phyloP scores from a whole-genome alignment of 1,140 invertebrate genomes.

The Drosophila kurseongensis region DNA sequence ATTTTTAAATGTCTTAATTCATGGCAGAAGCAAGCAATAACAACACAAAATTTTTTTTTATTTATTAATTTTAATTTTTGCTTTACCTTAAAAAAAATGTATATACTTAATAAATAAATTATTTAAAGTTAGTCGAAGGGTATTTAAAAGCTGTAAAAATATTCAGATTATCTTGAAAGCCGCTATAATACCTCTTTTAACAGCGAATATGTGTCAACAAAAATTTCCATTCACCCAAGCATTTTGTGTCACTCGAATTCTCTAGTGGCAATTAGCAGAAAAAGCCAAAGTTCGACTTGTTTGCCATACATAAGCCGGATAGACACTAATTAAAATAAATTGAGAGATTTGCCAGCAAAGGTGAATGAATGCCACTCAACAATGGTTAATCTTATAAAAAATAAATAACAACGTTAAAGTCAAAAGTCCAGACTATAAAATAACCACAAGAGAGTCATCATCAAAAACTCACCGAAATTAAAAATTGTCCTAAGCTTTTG shows the following conservation, averaged over 20 bases:
- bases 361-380: background rate
- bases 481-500: too few relatives aligned
- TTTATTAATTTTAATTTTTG: background rate
- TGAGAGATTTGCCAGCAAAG: constrained; percentile 23
- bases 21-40: too few relatives aligned
- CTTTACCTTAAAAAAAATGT: background rate
- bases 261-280: constrained; percentile 65
- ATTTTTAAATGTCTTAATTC: too few relatives aligned
- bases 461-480: too few relatives aligned
- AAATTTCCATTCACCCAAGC: constrained; percentile 24
- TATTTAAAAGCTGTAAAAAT: background rate
- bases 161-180: background rate
- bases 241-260: constrained; percentile 21
- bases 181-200: constrained; percentile 14
- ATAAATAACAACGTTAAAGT: background rate
- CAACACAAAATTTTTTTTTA: too few relatives aligned
- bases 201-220: constrained; percentile 45
- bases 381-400: background rate
- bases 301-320: constrained; percentile 20
- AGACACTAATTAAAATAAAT: constrained; percentile 73
- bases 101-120: background rate
- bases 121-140: background rate
- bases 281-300: constrained; percentile 32
- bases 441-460: too few relatives aligned
- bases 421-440: too few relatives aligned